Evolutionary conservation across 2,888 invertebrate species (phyloP), one percentile per base, ranked within the genome.

Genomic region (Acanthopleura granulata): DNA sequence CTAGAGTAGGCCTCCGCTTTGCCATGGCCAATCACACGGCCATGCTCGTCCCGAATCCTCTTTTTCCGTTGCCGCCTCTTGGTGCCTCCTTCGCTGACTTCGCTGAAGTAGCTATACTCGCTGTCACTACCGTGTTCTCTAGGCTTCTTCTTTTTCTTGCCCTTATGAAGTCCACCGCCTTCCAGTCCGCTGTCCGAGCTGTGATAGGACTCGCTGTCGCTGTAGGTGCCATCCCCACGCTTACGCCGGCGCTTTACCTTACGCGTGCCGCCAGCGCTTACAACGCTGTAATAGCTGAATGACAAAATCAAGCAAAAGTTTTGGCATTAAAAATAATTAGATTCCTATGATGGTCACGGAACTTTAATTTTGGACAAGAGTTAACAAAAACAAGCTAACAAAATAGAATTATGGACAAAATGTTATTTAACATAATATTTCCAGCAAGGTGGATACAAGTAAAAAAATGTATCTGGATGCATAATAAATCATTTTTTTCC

Each of bases 261-360:
- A 6, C 89, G 80, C 4, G 90, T 90, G 0, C 90, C 90, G 18
- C 90, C 90, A 4, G 80, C 90, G 76, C 87, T 88, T 9, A 85
- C 83, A 4, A 87, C 89, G 78, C 89, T 83, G 79, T 76, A 75
- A 57, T 78, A 80, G 40, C 71, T 66, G 51, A 50, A 57, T 49
- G 18, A 71, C 29, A 11, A 49, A 49, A 71, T 40, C 9, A 40
- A 0, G 40, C 6, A 12, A 30, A 18, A 66, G 6, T 66, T 12
- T 18, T 30, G 0, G 16, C 27, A n/a, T 30, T 30, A 66, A 25
- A 30, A 16, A 22, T 16, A 25, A 16, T n/a, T n/a, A n/a, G n/a
- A n/a, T n/a, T n/a, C n/a, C n/a, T n/a, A n/a, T n/a, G n/a, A n/a
- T n/a, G n/a, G n/a, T n/a, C n/a, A n/a, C n/a, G n/a, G n/a, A n/a